Percentiles rank a stretch among this genome's conserved stretches.
Conservation (phyloP, 1,140 invertebrate genomes). For the Thaumetopoea pityocampa region DNA sequence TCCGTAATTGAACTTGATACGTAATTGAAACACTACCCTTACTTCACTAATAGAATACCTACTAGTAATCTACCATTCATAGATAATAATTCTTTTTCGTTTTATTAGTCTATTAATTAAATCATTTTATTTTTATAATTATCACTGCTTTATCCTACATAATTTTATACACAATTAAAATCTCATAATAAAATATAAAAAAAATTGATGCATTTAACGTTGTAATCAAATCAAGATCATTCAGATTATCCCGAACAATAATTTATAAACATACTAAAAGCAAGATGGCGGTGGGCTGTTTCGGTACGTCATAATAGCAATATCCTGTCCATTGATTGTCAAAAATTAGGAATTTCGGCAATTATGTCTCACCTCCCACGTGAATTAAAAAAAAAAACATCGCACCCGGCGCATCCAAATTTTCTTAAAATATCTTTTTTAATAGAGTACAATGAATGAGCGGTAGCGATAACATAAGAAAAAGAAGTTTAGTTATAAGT, state of each 20-base stretch:
- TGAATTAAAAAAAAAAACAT: constrained; percentile 58
- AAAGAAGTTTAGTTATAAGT: not conserved
- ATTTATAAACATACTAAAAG: constrained; percentile 26
- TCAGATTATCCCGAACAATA: constrained; percentile 25
- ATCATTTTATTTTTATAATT: not conserved
- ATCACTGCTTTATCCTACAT: not conserved
- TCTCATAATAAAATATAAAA: constrained; percentile 1
- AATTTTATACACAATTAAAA: constrained; percentile 10
- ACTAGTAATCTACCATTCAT: too few relatives aligned
- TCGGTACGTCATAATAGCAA: constrained; percentile 68
- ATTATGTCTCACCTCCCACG: constrained; percentile 71
- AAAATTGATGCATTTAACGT: constrained; percentile 1
- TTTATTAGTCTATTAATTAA: not conserved
- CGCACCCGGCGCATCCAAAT: constrained; percentile 62
- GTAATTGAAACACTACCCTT: too few relatives aligned
- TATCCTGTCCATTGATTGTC: constrained; percentile 73
- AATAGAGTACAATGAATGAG: constrained; percentile 20
- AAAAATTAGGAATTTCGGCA: constrained; percentile 74
- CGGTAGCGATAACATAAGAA: constrained; percentile 5
- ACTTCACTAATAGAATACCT: too few relatives aligned
- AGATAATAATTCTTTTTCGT: not conserved
- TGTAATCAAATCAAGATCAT: constrained; percentile 11
- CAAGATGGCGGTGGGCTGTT: constrained; percentile 27
- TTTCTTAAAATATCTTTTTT: constrained; percentile 59
- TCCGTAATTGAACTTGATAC: too few relatives aligned